Evolutionary conservation across 2,888 invertebrate species (phyloP), one percentile per base, ranked within the genome.

Genomic region (Malthinus flaveolus): DNA sequence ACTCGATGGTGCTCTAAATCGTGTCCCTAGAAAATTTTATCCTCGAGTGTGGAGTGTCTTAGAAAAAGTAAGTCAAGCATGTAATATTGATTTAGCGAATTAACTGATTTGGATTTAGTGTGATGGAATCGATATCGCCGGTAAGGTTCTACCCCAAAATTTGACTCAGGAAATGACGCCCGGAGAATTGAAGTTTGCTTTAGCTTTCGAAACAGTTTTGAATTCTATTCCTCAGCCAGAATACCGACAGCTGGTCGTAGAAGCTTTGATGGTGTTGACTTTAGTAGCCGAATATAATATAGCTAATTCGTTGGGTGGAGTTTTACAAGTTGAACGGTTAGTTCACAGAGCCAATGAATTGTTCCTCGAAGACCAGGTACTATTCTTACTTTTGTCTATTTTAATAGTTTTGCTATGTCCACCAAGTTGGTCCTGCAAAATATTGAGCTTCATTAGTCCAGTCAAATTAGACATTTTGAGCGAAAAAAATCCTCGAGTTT

Each of bases 101-200:
- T n/a, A n/a, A n/a, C n/a, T n/a, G n/a, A n/a, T 23, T 23, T 23
- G 23, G 5, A 23, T 82, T 56, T 73, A 91, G 91, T 97, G 97
- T 73, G 93, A 95, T 82, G 97, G 97, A 1, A 81, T 98, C 51
- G 88, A 91, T 7, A 95, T 99, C 63, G 95, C 96, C 77, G 95
- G 93, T 1, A 90, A 93, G 75, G 84, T 94, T 23, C 80, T 99
- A 13, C 93, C 92, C 52, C 95, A 95, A 73, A 93, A 91, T 78
- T 81, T 98, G 49, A 98, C 97, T 0, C 95, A 95, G 81, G 98
- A 98, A 86, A 99, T 99, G 99, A 99, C 99, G 1, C 87, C 97
- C 0, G 97, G 97, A 37, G 99, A 99, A 80, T 80, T 98, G 69
- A 99, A 99, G 81, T 99, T 99, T 80, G 98, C 99, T 0, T 82